Conservation (phyloP, 2,113 vertebrate species). For the Mobula hypostoma region DNA sequence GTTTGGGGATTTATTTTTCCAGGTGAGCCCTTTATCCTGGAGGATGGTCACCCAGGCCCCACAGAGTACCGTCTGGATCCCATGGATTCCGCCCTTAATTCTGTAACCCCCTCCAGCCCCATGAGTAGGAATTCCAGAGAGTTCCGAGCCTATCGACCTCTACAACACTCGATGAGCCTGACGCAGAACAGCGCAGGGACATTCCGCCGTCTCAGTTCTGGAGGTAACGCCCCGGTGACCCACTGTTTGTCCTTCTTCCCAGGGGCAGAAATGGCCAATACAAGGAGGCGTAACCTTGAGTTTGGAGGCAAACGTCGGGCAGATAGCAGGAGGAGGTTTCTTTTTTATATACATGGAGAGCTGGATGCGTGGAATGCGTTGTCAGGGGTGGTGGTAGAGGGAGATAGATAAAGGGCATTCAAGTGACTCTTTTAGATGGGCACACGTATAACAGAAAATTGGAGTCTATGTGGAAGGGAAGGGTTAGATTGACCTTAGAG, state of each 20-base stretch:
- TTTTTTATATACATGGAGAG: no score
- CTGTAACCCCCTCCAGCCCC: slow-evolving; percentile 60
- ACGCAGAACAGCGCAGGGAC: slow-evolving; percentile 51
- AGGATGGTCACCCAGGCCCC: slow-evolving; percentile 58
- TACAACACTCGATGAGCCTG: slow-evolving; percentile 63
- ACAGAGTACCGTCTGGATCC: slow-evolving; percentile 66
- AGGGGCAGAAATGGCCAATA: no score
- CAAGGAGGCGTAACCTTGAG: no score
- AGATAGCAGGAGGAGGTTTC: no score
- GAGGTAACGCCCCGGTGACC: slow-evolving; percentile 55
- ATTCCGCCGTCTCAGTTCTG: slow-evolving; percentile 66
- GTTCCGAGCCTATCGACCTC: slow-evolving; percentile 63
- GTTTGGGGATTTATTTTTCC: slow-evolving; percentile 46
- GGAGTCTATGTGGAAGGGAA: no score
- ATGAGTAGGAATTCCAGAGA: slow-evolving; percentile 55
- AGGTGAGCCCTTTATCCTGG: slow-evolving; percentile 73
- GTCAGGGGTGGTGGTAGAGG: no score
- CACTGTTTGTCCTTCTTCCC: background rate
- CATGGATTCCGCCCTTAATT: slow-evolving; percentile 70
- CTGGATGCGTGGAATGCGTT: no score
- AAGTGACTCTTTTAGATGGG: no score
- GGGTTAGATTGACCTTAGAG: no score
- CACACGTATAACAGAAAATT: no score
- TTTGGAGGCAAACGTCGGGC: no score
- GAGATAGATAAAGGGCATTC: no score